Percentiles rank a stretch among this genome's conserved stretches.
Evolutionary conservation across 2,113 vertebrate genomes (phyloP).

Genomic region (Cacatua alba): DNA sequence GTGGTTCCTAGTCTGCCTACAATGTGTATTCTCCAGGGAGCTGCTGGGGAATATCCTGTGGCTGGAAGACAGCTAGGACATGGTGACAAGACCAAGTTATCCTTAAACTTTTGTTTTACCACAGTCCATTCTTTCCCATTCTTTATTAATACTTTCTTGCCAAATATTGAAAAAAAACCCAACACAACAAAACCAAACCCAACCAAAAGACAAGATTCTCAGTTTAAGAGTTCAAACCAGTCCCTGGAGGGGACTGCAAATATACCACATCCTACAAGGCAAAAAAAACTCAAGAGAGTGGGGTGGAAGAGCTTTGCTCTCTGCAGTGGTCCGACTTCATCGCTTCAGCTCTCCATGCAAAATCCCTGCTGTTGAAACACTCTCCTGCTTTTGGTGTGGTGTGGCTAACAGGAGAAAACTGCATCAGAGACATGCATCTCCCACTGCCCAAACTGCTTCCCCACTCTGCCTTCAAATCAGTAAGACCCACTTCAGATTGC

Average conservation of each 20-base stretch:
- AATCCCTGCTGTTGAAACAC: not conserved
- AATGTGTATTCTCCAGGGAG: not conserved
- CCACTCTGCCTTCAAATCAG: not conserved
- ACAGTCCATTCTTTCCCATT: not conserved
- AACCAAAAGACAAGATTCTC: not conserved
- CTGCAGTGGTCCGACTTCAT: not conserved
- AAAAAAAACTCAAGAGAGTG: not conserved
- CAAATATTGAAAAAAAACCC: fast-evolving
- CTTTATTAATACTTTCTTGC: not conserved
- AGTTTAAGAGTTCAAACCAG: not conserved
- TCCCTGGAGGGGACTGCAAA: not conserved
- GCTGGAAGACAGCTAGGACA: not conserved
- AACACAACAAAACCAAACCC: not conserved
- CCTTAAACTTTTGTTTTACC: not conserved
- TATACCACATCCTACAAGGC: not conserved
- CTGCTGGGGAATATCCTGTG: not conserved
- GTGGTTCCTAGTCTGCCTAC: not conserved
- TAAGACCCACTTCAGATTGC: not conserved
- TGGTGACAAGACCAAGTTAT: not conserved
- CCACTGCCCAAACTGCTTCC: not conserved
- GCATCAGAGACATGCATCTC: not conserved
- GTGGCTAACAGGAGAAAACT: not conserved
- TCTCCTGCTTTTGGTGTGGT: not conserved
- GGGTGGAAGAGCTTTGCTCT: not conserved
- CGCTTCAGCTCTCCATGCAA: not conserved